Evolutionary conservation across 1,140 invertebrate species (phyloP).

Genomic region (Dreissena polymorpha): DNA sequence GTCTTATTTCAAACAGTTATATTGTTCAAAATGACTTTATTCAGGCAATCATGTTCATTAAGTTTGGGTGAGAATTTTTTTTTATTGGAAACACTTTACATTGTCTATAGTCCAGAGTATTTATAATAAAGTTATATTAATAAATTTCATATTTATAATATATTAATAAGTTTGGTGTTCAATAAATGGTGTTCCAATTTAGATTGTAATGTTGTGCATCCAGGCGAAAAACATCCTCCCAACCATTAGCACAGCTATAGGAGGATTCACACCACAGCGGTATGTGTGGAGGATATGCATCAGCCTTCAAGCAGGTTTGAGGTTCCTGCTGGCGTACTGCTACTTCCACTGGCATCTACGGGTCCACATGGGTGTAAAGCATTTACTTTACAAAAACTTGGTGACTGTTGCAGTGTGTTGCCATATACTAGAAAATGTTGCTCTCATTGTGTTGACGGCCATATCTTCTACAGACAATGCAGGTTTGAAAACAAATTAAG

Average conservation of each 20-base stretch:
- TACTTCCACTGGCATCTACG: conserved; percentile 85
- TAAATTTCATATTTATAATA: too few relatives aligned
- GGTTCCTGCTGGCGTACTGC: conserved; percentile 88
- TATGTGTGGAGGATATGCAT: conserved; percentile 95
- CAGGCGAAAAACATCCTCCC: conserved; percentile 93
- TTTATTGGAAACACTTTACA: too few relatives aligned
- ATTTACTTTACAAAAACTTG: conserved; percentile 81
- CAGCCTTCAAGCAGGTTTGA: conserved; percentile 92
- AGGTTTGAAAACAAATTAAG: conserved; percentile 81
- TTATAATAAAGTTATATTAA: too few relatives aligned
- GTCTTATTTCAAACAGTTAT: too few relatives aligned
- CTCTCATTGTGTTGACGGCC: conserved; percentile 90
- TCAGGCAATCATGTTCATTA: too few relatives aligned
- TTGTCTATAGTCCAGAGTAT: too few relatives aligned
- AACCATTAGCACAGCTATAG: conserved; percentile 95
- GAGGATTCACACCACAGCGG: conserved; percentile 92
- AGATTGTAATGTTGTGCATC: not conserved
- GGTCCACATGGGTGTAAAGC: conserved; percentile 74
- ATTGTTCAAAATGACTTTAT: too few relatives aligned
- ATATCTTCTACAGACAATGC: conserved; percentile 94
- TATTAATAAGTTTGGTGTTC: too few relatives aligned
- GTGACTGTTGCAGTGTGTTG: conserved; percentile 85
- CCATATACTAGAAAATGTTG: conserved; percentile 90
- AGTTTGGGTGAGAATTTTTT: too few relatives aligned
- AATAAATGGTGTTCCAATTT: too few relatives aligned